Evolutionary conservation across 2,888 invertebrate species (phyloP).

Genomic region (Tanaodytes sp.): DNA sequence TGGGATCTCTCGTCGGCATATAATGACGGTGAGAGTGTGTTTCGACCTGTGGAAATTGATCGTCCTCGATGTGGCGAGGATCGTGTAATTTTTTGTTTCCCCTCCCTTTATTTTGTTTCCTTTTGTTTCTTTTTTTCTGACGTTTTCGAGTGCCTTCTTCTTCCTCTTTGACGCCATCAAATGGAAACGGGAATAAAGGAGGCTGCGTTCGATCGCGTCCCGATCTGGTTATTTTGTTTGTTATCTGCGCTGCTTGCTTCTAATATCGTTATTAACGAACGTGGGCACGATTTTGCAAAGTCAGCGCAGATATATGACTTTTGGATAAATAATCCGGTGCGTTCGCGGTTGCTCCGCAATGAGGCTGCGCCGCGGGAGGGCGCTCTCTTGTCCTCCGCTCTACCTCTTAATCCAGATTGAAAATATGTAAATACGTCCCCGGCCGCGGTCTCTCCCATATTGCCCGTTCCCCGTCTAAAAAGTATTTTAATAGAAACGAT

Average conservation of each 20-base stretch:
- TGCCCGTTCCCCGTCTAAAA: slow-evolving; percentile 72
- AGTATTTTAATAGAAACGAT: slow-evolving; percentile 73
- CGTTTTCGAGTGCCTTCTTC: slow-evolving; percentile 13
- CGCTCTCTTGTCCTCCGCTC: slow-evolving; percentile 60
- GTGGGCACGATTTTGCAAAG: slow-evolving; percentile 46
- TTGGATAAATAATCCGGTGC: slow-evolving; percentile 46
- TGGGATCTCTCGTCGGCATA: slow-evolving; percentile 16
- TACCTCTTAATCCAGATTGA: slow-evolving; percentile 73
- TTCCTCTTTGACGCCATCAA: neutral
- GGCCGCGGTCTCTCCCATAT: slow-evolving; percentile 63
- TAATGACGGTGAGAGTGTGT: slow-evolving; percentile 22
- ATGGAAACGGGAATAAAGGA: too few species aligned
- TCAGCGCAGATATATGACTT: slow-evolving; percentile 52
- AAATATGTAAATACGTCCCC: slow-evolving; percentile 73
- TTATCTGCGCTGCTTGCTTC: slow-evolving; percentile 6
- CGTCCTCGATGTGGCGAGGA: slow-evolving; percentile 5
- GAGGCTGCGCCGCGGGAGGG: slow-evolving; percentile 46
- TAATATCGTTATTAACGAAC: slow-evolving; percentile 52
- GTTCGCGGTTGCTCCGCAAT: slow-evolving; percentile 27
- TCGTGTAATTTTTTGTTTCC: too few species aligned
- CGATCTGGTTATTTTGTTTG: too few species aligned
- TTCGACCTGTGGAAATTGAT: slow-evolving; percentile 20
- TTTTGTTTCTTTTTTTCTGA: slow-evolving; percentile 37
- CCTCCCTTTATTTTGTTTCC: too few species aligned
- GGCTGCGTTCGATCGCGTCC: too few species aligned